Evolutionary conservation across 2,113 vertebrate species (phyloP).

Genomic region (Centropus bengalensis): DNA sequence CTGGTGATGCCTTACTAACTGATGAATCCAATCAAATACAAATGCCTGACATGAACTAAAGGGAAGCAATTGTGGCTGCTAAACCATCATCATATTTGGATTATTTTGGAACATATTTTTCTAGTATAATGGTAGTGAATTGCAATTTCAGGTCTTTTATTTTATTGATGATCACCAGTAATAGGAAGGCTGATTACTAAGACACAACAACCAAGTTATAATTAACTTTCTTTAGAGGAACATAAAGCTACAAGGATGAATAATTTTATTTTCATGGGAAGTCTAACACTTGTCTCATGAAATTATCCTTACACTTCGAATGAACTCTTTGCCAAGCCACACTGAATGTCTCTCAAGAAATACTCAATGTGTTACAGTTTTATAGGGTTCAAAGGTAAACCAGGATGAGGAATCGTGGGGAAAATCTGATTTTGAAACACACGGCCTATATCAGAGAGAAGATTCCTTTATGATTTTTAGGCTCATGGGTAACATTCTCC

Average conservation of each 20-base stretch:
- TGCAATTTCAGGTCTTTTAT: slow-evolving; percentile 16
- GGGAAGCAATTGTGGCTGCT: neutral
- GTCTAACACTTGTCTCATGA: neutral
- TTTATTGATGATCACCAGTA: slow-evolving; percentile 16
- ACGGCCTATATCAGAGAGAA: neutral
- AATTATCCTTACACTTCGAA: slow-evolving; percentile 41
- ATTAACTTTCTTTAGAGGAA: slow-evolving; percentile 49
- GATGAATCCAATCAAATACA: rapidly evolving
- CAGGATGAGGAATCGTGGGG: slow-evolving; percentile 21
- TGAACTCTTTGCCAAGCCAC: slow-evolving; percentile 37
- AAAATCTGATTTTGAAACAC: slow-evolving; percentile 28
- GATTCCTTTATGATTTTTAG: slow-evolving; percentile 40
- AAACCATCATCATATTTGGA: neutral
- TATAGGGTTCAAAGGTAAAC: neutral
- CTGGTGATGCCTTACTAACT: neutral
- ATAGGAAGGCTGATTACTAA: slow-evolving; percentile 34
- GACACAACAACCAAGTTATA: neutral
- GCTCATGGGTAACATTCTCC: neutral
- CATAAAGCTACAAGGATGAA: slow-evolving; percentile 45
- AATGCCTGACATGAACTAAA: neutral
- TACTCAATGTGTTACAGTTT: neutral
- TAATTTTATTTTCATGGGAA: slow-evolving; percentile 45
- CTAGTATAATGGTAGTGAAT: neutral
- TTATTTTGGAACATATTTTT: neutral
- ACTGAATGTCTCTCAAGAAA: neutral